A percentile compares a stretch with the other conserved stretches of the same genome.
Evolutionary conservation across 2,888 invertebrate species (phyloP).

Genomic region (Apodemia hepburni): DNA sequence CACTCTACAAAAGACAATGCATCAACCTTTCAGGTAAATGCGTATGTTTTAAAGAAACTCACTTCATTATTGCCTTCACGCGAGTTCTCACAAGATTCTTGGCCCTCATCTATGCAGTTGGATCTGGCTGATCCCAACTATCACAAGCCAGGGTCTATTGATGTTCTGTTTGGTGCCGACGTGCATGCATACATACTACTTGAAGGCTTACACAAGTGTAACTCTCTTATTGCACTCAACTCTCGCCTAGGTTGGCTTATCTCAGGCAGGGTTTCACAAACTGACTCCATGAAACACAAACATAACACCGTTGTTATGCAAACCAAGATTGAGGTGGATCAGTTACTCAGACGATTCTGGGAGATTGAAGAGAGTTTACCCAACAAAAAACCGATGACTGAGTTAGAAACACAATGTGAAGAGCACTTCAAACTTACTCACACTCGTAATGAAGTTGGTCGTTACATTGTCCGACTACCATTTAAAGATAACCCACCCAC

Average conservation of each 20-base stretch:
- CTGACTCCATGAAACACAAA: conserved; percentile 18
- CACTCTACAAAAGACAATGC: conserved; percentile 16
- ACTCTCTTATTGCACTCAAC: conserved; percentile 28
- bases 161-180: conserved; percentile 31
- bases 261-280: conserved; percentile 28
- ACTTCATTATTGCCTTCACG: conserved; percentile 25
- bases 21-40: conserved; percentile 20
- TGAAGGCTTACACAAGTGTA: conserved; percentile 28
- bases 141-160: conserved; percentile 31
- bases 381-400: conserved; percentile 23
- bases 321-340: conserved; percentile 28
- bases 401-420: conserved; percentile 31
- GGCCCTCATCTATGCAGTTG: conserved; percentile 24
- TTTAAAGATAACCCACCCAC: conserved; percentile 26
- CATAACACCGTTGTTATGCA: conserved; percentile 28
- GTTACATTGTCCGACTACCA: conserved; percentile 32
- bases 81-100: conserved; percentile 17
- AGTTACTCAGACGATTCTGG: conserved; percentile 31
- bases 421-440: conserved; percentile 29
- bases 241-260: conserved; percentile 32
- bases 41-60: conserved; percentile 29
- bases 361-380: conserved; percentile 32
- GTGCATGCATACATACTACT: conserved; percentile 30
- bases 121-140: conserved; percentile 28
- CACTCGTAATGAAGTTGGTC: conserved; percentile 24